phyloP scores from a whole-genome alignment of 1,140 invertebrate genomes.

The Drosophila gunungcola region DNA sequence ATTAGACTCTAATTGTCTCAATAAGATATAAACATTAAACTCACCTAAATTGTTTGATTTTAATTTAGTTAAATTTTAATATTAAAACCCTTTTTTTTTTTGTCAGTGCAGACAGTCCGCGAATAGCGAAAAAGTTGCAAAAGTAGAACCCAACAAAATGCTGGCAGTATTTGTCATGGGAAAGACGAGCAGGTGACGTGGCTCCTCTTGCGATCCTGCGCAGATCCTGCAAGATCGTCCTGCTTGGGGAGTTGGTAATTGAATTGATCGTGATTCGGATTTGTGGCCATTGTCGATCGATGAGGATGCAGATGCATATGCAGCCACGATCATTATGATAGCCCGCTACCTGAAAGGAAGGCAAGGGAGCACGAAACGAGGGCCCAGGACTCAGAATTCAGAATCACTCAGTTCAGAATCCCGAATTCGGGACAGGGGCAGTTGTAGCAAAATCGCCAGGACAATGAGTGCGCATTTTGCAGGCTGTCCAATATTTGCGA shows the following conservation, averaged over 20 bases:
- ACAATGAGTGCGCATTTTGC: constrained; percentile 76
- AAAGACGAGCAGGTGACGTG: constrained; percentile 70
- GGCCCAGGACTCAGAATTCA: no score
- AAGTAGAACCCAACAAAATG: background rate
- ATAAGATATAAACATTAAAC: no score
- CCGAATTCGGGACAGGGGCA: constrained; percentile 8
- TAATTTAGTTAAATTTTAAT: no score
- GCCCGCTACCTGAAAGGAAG: constrained; percentile 57
- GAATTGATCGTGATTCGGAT: constrained; percentile 82
- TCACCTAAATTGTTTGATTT: no score
- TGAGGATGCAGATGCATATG: constrained; percentile 69
- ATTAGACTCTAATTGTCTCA: no score
- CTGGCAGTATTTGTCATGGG: constrained; percentile 57
- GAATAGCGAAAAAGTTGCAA: constrained; percentile 1
- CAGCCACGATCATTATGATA: constrained; percentile 35
- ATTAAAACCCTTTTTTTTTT: background rate
- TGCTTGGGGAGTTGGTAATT: constrained; percentile 65
- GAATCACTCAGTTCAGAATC: background rate
- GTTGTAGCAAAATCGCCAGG: constrained; percentile 71
- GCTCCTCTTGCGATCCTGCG: constrained; percentile 20
- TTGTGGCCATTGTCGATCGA: constrained; percentile 50
- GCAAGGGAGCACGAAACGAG: constrained; percentile 3
- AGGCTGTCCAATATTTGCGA: constrained; percentile 71
- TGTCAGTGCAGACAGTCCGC: background rate
- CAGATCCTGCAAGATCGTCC: constrained; percentile 29